A percentile compares a stretch with the other conserved stretches of the same genome.
Conservation (phyloP, 2,797 vertebrate genomes). For the Paguma larvata region DNA sequence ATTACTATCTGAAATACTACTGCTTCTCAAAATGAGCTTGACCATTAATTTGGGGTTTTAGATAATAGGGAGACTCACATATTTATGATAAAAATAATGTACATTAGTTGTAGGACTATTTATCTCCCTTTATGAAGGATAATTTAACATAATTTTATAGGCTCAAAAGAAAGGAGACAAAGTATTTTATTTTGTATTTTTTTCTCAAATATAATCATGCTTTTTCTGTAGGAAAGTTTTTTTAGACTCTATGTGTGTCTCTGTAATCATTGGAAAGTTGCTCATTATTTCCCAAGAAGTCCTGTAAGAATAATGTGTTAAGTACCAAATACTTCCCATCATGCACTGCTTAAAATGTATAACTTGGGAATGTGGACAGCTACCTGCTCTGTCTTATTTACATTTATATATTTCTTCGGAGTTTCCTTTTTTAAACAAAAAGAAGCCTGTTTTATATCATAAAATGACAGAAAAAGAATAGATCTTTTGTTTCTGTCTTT, state of each 20-base stretch:
- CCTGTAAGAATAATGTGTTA: background rate
- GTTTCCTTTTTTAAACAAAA: background rate
- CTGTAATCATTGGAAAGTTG: background rate
- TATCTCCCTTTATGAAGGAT: background rate
- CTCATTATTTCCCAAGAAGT: background rate
- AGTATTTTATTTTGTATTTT: background rate
- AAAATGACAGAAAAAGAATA: background rate
- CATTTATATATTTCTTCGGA: background rate
- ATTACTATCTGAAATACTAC: background rate
- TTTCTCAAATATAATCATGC: background rate
- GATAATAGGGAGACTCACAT: background rate
- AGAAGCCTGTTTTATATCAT: background rate
- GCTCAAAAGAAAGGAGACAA: background rate
- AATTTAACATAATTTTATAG: background rate
- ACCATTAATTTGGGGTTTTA: background rate
- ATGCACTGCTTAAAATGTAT: background rate
- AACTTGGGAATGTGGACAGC: background rate
- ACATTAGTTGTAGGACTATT: background rate
- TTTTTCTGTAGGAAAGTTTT: slow-evolving; percentile 7
- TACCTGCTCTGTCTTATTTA: background rate
- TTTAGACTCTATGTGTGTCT: background rate
- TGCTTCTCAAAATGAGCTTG: background rate
- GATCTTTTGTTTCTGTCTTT: background rate
- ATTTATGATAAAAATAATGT: background rate
- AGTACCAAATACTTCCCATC: background rate